Percentiles rank a stretch among this genome's conserved stretches.
Evolutionary conservation across 2,113 vertebrate genomes (phyloP).

Genomic region (Hippotragus niger): DNA sequence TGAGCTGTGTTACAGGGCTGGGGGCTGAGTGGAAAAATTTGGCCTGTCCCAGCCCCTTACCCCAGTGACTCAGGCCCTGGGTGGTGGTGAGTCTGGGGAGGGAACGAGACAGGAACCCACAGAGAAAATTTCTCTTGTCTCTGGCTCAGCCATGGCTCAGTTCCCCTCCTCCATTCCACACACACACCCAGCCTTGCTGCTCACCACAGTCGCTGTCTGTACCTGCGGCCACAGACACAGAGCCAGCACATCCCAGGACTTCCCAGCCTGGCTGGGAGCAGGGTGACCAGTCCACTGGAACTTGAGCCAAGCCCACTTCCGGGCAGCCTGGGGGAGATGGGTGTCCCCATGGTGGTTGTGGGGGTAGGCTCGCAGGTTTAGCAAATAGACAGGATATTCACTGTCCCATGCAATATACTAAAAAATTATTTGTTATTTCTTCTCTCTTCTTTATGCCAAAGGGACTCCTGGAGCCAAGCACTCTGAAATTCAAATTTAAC

Average conservation of each 20-base stretch:
- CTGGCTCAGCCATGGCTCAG: neutral
- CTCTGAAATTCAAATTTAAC: neutral
- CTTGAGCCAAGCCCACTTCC: neutral
- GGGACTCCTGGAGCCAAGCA: neutral
- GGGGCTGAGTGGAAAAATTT: constrained; percentile 70
- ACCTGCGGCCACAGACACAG: neutral
- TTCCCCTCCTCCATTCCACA: constrained; percentile 30
- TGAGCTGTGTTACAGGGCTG: constrained; percentile 50
- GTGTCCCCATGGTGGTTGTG: neutral
- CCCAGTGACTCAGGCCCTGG: constrained; percentile 55
- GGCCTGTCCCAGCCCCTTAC: neutral
- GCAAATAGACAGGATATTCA: neutral
- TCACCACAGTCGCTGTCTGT: neutral
- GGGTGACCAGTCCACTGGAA: neutral
- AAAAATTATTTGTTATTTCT: neutral
- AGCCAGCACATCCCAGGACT: neutral
- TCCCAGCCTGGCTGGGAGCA: neutral
- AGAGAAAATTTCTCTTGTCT: constrained; percentile 56
- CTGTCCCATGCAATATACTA: neutral
- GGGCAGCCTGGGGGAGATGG: neutral
- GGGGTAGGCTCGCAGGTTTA: neutral
- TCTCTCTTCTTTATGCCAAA: neutral
- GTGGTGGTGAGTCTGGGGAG: constrained; percentile 47
- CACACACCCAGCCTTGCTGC: constrained; percentile 20
- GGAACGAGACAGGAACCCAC: constrained; percentile 61